These are phyloP conservation scores for Tichodroma muraria DNA, from an alignment of 2,113 vertebrate species.

Conservation along the genomic window DNA sequence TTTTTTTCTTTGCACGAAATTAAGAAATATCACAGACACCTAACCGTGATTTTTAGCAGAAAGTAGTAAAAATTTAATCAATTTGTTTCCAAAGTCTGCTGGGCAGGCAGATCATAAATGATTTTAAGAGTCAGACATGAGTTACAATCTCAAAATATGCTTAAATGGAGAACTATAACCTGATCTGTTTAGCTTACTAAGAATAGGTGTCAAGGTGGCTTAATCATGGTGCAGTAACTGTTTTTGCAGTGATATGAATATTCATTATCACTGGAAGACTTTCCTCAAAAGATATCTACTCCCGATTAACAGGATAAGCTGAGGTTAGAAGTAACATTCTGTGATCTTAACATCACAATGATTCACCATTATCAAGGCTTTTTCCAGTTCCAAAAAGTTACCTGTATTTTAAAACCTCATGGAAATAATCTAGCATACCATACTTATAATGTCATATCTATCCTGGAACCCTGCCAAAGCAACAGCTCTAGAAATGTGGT, in stretches of 20 bases:
- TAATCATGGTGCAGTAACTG: not conserved
- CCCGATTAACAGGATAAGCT: not conserved
- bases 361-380: not conserved
- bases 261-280: not conserved
- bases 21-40: not conserved
- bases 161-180: not conserved
- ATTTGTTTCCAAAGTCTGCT: not conserved
- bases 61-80: not conserved
- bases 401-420: not conserved
- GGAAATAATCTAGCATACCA: not conserved
- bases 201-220: not conserved
- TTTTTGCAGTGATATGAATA: not conserved
- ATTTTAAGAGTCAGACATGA: not conserved
- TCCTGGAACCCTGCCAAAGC: not conserved
- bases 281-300: not conserved
- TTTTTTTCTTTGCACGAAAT: not conserved
- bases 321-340: not conserved
- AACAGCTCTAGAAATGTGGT: not conserved
- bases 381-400: not conserved
- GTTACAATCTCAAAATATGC: not conserved
- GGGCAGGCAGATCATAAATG: not conserved
- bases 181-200: not conserved
- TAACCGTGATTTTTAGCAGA: not conserved
- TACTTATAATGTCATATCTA: not conserved
- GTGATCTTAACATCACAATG: not conserved